Evolutionary conservation across 2,113 vertebrate species (phyloP), one percentile per base, ranked within the genome.

Genomic region (Solea solea): DNA sequence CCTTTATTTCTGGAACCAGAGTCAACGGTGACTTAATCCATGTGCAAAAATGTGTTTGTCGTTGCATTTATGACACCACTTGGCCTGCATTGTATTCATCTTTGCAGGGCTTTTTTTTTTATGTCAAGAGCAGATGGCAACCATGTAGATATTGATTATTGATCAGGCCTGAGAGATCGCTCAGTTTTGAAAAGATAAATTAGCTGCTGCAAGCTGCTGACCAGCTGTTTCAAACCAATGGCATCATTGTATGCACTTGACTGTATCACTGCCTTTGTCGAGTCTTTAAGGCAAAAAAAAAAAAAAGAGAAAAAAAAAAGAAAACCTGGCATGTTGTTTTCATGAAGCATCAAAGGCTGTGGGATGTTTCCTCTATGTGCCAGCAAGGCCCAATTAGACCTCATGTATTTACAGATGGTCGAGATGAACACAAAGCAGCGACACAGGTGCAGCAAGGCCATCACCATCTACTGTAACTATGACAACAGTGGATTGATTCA

Each of bases 401-500:
- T 65, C 68, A 57, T 76, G 75, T 73, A 83, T 82, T 86, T 76
- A 83, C 75, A 76, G 83, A 83, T 76, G 81, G 76, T 77, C 75
- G 49, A 46, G 82, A 84, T 70, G 73, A 87, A 76, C 83, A 90
- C 88, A 89, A 89, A 89, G 88, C 88, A 89, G 88, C 87, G 62
- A 86, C 92, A 89, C 91, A 92, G 91, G 89, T 91, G 89, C 88
- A 91, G 86, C 87, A 87, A 86, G 88, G 89, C 92, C 80, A 86
- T 86, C 86, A 88, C 87, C 88, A 84, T 86, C 89, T 83, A 80
- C 89, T 87, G 93, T 94, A 91, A 91, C 93, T 92, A 94, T 94
- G 93, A 93, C 93, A 93, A 94, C 93, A 87, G 80, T 80, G 83
- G 90, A 92, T 90, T 89, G 93, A 91, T 93, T 91, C 87, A 90